These are phyloP conservation scores for Chelonia mydas DNA, from an alignment of 2,797 vertebrate species.

Conservation along the genomic window DNA sequence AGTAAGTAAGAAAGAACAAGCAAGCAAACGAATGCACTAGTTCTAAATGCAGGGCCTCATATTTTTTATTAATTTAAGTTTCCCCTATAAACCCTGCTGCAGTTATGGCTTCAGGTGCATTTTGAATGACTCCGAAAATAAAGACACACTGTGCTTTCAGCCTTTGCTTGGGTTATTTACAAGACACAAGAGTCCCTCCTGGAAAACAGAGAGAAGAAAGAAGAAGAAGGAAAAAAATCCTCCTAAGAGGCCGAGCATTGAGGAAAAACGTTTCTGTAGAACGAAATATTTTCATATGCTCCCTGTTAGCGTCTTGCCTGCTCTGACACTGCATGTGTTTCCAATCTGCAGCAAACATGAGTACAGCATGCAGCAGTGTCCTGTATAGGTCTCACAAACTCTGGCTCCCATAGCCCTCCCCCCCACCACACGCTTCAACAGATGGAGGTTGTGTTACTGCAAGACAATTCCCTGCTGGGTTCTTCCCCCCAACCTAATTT, in stretches of 20 bases:
- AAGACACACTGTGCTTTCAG: not conserved
- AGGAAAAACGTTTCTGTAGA: constrained; percentile 5
- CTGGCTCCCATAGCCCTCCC: not conserved
- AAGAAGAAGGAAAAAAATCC: not conserved
- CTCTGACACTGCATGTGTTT: constrained; percentile 41
- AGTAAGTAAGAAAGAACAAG: no score
- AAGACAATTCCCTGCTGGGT: not conserved
- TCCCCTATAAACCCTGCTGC: not conserved
- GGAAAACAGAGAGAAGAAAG: not conserved
- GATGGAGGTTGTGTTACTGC: not conserved
- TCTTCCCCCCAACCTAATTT: not conserved
- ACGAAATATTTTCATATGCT: constrained; percentile 12
- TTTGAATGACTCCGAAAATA: constrained; percentile 15
- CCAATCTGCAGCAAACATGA: constrained; percentile 33
- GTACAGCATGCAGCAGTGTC: not conserved
- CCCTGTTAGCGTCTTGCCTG: constrained; percentile 41
- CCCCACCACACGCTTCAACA: not conserved
- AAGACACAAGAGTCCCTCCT: constrained; percentile 16
- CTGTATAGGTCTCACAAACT: not conserved
- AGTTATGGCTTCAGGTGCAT: constrained; percentile 35
- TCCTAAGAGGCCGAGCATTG: not conserved
- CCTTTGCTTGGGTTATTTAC: not conserved
- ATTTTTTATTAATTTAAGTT: not conserved
- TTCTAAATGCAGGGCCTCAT: not conserved
- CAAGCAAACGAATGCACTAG: not conserved